Base-by-base conservation (phyloP, 1,140 invertebrate species). In the Panulirus ornatus region DNA sequence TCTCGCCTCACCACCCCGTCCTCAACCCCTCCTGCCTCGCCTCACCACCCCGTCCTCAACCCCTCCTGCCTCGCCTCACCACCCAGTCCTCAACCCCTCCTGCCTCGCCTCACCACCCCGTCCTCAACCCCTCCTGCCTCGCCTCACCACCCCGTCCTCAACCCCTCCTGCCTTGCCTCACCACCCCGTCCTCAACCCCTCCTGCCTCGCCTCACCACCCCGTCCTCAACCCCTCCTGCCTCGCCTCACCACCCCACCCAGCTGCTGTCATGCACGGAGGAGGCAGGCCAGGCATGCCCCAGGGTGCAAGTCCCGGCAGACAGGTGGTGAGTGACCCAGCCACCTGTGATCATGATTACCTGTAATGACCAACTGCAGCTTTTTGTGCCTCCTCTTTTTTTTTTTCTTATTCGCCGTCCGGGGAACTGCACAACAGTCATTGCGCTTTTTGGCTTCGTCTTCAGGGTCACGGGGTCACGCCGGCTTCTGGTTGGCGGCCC, bases 251-350 rank as follows among this genome's bases (percentile, higher is more conserved):
- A 8, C 44, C 44, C 8, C 44, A 11, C 16, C 14, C 54, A 58
- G 54, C n/a, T 66, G 58, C 22, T 66, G 58, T 30, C 58, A 66
- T 66, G 58, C 58, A 11, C 58, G 22, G 58, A 19, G 58, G 27
- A 11, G 58, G n/a, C 58, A 47, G 14, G n/a, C 3, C n/a, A 6
- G 58, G 1, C 54, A 3, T 0, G 19, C 27, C 27, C 3, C 19
- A 40, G 3, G 40, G 73, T n/a, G 9, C 34, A 22, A 19, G 34
- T 14, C 38, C 5, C 22, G 8, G 44, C 19, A 44, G 73, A 44
- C 73, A 76, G 73, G 38, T 76, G 73, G 73, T n/a, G 73, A 76
- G 73, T 76, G 73, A 76, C 73, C 73, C 73, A 76, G 36, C 73
- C 73, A 76, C 73, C 73, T 76, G 73, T n/a, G 73, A 16, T 44